Conservation (phyloP, 2,113 vertebrate genomes). For the Mirza zaza region DNA sequence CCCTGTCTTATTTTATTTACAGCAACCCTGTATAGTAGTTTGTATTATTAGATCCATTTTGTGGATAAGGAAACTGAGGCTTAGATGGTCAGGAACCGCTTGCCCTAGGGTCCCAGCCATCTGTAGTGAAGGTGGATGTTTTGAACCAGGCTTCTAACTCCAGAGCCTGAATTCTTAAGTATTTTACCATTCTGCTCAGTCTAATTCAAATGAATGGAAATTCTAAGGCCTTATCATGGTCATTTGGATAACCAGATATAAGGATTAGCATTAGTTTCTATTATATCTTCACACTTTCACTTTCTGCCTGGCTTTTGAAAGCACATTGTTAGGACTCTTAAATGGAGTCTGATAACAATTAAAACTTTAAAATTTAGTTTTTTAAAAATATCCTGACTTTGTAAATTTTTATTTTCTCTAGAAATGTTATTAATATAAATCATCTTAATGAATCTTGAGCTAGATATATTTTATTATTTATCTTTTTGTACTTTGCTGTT, state of each 20-base stretch:
- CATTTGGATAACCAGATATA: background rate
- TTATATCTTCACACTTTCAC: background rate
- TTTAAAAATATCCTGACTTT: background rate
- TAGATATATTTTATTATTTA: constrained; percentile 19
- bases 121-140: background rate
- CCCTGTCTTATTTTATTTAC: background rate
- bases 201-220: background rate
- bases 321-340: background rate
- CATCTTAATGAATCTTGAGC: background rate
- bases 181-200: background rate
- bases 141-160: background rate
- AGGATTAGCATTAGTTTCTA: background rate
- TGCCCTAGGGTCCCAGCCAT: background rate
- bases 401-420: constrained; percentile 26
- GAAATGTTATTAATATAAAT: background rate
- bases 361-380: background rate
- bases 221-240: background rate
- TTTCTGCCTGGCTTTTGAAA: constrained; percentile 7
- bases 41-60: background rate
- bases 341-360: background rate
- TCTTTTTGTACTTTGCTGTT: constrained; percentile 21
- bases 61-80: background rate
- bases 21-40: background rate
- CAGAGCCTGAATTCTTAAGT: background rate
- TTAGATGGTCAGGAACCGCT: background rate